These are phyloP conservation scores for Thera obeliscata DNA, from an alignment of 2,888 invertebrate species.

Conservation along the genomic window DNA sequence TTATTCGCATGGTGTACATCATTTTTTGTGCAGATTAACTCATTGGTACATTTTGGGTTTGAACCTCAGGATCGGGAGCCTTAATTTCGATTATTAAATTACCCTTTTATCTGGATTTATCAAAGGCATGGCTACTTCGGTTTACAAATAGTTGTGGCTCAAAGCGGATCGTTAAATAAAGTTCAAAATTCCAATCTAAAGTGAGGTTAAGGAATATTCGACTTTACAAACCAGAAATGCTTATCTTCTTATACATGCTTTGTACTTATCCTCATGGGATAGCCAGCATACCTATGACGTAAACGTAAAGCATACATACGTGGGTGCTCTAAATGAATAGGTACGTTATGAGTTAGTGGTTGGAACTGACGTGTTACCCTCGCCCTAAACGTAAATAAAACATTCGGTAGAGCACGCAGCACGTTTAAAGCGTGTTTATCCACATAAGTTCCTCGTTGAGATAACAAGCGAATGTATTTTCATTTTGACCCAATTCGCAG, in stretches of 20 bases:
- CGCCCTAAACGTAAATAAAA: slow-evolving; percentile 9
- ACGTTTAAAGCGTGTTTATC: slow-evolving; percentile 5
- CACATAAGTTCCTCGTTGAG: slow-evolving; percentile 8
- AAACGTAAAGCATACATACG: not conserved
- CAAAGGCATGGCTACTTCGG: no score
- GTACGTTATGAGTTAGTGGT: not conserved
- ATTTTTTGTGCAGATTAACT: no score
- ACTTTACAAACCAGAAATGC: no score
- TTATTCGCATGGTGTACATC: no score
- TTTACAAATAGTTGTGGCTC: no score
- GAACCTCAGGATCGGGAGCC: no score
- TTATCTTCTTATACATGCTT: not conserved
- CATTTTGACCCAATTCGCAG: slow-evolving; percentile 29
- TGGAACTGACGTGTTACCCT: not conserved
- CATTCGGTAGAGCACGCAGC: not conserved
- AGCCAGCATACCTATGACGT: not conserved
- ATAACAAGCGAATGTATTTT: slow-evolving; percentile 21
- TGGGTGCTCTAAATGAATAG: not conserved
- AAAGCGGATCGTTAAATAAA: no score
- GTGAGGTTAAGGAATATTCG: no score
- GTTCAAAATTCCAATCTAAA: no score
- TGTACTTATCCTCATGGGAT: not conserved
- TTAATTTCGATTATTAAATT: no score
- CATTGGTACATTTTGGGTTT: no score
- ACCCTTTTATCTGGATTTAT: no score